Evolutionary conservation across 2,888 invertebrate genomes (phyloP).

Genomic region (Rhogogaster chlorosoma): DNA sequence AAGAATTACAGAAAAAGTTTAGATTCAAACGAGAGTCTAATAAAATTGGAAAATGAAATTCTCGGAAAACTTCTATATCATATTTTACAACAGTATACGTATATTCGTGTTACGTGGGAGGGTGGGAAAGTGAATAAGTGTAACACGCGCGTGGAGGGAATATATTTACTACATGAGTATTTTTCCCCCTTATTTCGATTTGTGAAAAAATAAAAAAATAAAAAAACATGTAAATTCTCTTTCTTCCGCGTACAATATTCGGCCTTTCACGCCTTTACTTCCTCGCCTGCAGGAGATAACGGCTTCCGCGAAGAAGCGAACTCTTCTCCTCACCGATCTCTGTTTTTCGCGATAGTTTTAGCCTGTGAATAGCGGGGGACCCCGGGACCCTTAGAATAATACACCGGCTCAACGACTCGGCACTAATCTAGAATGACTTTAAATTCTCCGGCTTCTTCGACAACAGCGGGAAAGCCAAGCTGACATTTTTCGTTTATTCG

Average conservation of each 20-base stretch:
- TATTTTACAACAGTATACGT: background rate
- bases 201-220: background rate
- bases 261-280: background rate
- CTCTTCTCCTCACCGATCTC: background rate
- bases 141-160: background rate
- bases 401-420: conserved; percentile 37
- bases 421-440: conserved; percentile 39
- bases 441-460: conserved; percentile 41
- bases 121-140: background rate
- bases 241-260: background rate
- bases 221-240: background rate
- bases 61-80: background rate
- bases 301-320: background rate
- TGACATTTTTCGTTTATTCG: background rate
- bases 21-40: background rate
- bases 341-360: conserved; percentile 23
- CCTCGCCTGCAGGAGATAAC: background rate
- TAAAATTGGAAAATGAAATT: background rate
- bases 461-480: background rate
- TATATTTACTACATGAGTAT: background rate
- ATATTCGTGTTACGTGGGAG: background rate
- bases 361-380: background rate
- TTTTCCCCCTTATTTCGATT: background rate
- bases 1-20: background rate
- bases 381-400: background rate